These are phyloP conservation scores for Erpornis zantholeuca DNA, from an alignment of 2,113 vertebrate species.

Conservation along the genomic window DNA sequence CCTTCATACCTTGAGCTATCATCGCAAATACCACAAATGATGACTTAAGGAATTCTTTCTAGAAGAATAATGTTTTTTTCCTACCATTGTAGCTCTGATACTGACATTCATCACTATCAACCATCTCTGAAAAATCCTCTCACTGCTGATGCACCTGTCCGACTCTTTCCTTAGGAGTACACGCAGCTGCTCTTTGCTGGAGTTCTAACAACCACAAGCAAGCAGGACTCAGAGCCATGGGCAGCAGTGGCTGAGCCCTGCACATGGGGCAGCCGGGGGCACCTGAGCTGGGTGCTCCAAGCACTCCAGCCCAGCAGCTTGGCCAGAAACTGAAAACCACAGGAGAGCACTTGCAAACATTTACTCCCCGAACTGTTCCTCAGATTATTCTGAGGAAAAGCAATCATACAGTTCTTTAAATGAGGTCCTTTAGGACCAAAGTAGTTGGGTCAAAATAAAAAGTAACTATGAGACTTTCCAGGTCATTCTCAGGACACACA, in stretches of 20 bases:
- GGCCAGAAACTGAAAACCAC: neutral
- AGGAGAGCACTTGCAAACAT: neutral
- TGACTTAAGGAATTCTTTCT: neutral
- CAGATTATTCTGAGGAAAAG: neutral
- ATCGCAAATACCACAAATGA: neutral
- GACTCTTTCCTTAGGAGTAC: neutral
- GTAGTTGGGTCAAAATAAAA: neutral
- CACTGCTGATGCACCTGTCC: neutral
- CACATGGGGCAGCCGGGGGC: neutral
- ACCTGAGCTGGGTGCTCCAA: neutral
- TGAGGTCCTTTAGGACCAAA: neutral
- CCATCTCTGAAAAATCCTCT: neutral
- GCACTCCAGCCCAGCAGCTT: neutral
- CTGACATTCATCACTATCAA: neutral
- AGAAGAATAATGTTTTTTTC: neutral
- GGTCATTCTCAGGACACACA: neutral
- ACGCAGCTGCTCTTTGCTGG: neutral
- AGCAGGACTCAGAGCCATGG: neutral
- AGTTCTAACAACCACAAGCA: neutral
- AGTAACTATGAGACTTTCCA: neutral
- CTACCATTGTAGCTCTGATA: neutral
- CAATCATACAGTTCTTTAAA: neutral
- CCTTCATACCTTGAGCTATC: neutral
- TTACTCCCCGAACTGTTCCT: neutral
- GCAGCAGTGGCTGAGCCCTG: neutral